Evolutionary conservation across 2,113 vertebrate genomes (phyloP).

Genomic region (Casuarius casuarius): DNA sequence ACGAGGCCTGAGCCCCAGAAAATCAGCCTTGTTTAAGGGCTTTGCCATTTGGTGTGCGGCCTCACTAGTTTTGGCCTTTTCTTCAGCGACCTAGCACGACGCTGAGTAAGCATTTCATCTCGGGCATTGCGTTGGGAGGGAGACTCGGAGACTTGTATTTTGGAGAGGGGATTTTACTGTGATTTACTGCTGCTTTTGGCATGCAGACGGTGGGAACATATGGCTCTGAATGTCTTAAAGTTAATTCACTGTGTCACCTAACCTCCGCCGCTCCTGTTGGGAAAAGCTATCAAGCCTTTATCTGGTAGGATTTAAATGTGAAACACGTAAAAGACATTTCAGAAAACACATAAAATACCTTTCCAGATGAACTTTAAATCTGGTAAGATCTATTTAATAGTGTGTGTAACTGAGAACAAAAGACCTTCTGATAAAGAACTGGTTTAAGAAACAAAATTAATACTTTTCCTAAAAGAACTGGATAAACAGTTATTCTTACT

Average conservation of each 20-base stretch:
- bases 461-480: background rate
- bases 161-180: background rate
- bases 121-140: background rate
- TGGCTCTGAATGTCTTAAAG: conserved; percentile 17
- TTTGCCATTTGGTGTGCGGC: background rate
- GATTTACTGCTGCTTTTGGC: background rate
- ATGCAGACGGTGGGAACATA: background rate
- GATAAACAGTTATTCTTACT: conserved; percentile 37
- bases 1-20: background rate
- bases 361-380: conserved; percentile 58
- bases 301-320: conserved; percentile 62
- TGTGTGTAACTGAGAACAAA: conserved; percentile 1
- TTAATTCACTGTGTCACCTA: conserved; percentile 64
- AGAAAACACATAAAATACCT: conserved; percentile 53
- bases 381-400: conserved; percentile 41
- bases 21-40: background rate
- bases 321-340: conserved; percentile 60
- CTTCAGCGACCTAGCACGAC: background rate
- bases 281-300: conserved; percentile 38
- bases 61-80: background rate
- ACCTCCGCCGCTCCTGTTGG: background rate
- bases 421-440: conserved; percentile 21
- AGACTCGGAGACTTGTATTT: background rate
- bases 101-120: background rate
- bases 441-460: conserved; percentile 52